A percentile compares a stretch with the other conserved stretches of the same genome.
phyloP scores from a whole-genome alignment of 2,113 vertebrate genomes.

The Trogon surrucura region DNA sequence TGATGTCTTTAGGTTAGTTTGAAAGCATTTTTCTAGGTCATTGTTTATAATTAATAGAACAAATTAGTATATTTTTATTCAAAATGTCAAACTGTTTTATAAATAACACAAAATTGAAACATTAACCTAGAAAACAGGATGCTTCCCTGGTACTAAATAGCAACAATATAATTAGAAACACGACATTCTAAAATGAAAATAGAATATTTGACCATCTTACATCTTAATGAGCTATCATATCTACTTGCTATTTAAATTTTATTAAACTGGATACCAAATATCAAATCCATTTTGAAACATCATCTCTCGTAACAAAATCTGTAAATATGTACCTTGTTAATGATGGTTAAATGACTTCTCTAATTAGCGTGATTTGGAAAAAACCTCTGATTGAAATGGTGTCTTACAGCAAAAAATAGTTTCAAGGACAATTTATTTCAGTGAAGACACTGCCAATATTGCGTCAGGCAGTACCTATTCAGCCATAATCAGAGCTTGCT shows the following conservation, averaged over 20 bases:
- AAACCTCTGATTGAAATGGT: constrained; percentile 12
- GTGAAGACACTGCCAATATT: background rate
- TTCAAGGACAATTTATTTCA: constrained; percentile 39
- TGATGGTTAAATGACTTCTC: constrained; percentile 32
- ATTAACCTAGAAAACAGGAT: constrained; percentile 37
- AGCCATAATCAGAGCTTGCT: background rate
- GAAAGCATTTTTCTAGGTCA: constrained; percentile 42
- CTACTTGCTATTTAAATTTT: constrained; percentile 12
- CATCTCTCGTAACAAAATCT: background rate
- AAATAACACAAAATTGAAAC: constrained; percentile 46
- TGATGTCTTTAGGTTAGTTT: constrained; percentile 24
- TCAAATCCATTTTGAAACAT: constrained; percentile 10
- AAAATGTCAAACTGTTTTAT: constrained; percentile 62
- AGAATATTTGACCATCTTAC: constrained; percentile 42
- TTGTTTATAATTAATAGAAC: constrained; percentile 65
- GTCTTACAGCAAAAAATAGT: constrained; percentile 32
- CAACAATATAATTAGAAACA: constrained; percentile 43
- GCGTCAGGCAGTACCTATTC: background rate
- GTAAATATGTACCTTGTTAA: constrained; percentile 39
- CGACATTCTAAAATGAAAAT: constrained; percentile 50
- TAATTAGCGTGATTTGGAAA: constrained; percentile 27
- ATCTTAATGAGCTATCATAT: constrained; percentile 37
- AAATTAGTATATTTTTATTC: constrained; percentile 54
- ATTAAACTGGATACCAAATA: constrained; percentile 19
- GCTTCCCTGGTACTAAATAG: constrained; percentile 26